Base-by-base conservation (phyloP, 2,113 vertebrate genomes). In the Fukomys damarensis region DNA sequence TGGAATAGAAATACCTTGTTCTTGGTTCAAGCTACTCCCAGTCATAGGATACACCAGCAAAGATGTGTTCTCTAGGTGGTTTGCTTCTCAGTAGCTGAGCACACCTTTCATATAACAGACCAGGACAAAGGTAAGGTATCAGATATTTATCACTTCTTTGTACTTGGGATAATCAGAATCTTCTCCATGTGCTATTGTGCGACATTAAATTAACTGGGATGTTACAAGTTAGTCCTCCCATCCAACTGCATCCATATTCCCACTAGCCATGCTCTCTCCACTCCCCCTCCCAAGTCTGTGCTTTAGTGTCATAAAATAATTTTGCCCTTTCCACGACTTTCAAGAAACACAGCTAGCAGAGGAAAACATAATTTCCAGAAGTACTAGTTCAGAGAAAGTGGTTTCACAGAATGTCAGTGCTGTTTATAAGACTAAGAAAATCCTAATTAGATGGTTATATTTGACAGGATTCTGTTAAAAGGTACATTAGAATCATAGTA, bases 381-480 rank as follows among this genome's bases (percentile, higher is more conserved):
- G 82, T 38, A 38, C 26, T 58, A 52, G 16, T 66, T 90, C 35
- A 91, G 54, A 86, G 79, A 79, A 72, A 90, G 70, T 0, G 76
- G 63, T 3, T n/a, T 93, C 43, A 49, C 22, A 83, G 83, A 66
- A 66, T 63, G 70, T 13, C 52, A 91, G 68, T 20, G 49, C 22
- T 11, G 35, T 82, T 89, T 43, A 72, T 0, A 85, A 77, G 82
- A 85, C 52, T 80, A 56, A 28, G 59, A 72, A 81, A 38, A 63
- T 49, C 91, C 81, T 68, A 77, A 86, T 14, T 46, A 87, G 17
- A 32, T 70, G 14, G 14, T 81, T 94, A 49, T 28, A 54, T 49
- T 95, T 81, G 87, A 43, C 16, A 95, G 6, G 11, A n/a, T 89
- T 90, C 22, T 81, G 46, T 81, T 61, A n/a, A 96, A 77, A 38